These are phyloP conservation scores for Dasysyrphus tricinctus DNA, from an alignment of 2,888 invertebrate genomes.

Conservation along the genomic window DNA sequence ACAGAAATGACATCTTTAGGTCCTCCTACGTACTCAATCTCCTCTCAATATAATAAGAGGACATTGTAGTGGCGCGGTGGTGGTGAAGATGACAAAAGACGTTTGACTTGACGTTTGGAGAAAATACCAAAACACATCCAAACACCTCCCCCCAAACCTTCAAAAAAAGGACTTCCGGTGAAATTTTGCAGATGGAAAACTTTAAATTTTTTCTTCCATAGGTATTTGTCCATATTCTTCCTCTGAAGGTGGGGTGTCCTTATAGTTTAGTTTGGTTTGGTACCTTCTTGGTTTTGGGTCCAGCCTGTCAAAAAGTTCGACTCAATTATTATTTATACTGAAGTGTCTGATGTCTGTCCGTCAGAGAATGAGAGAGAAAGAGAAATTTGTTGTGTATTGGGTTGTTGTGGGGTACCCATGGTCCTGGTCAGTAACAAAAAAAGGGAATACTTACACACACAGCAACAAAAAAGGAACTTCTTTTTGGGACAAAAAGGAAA, in stretches of 20 bases:
- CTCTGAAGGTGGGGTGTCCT: neutral
- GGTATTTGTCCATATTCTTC: conserved; percentile 3
- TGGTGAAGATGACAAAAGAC: conserved; percentile 55
- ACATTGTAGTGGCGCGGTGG: neutral
- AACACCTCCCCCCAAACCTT: no score
- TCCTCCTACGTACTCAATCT: conserved; percentile 21
- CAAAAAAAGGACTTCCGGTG: conserved; percentile 63
- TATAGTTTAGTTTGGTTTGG: conserved; percentile 4
- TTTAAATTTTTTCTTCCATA: conserved; percentile 26
- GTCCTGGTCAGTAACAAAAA: conserved; percentile 48
- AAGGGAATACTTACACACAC: conserved; percentile 5
- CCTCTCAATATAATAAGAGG: conserved; percentile 19
- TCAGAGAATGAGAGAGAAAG: conserved; percentile 24
- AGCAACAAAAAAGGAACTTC: conserved; percentile 24
- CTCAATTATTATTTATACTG: conserved; percentile 74
- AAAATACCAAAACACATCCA: conserved; percentile 56
- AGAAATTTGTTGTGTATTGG: conserved; percentile 36
- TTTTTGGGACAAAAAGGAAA: conserved; percentile 13
- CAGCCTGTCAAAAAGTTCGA: conserved; percentile 73
- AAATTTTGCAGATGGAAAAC: conserved; percentile 72
- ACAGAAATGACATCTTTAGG: conserved; percentile 52
- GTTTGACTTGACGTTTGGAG: conserved; percentile 72
- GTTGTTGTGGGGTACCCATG: conserved; percentile 29
- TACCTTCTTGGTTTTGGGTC: conserved; percentile 56
- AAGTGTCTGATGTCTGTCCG: conserved; percentile 64